Conservation (phyloP, 35 echinoderm and acorn worm genomes). For the Apostichopus japonicus region DNA sequence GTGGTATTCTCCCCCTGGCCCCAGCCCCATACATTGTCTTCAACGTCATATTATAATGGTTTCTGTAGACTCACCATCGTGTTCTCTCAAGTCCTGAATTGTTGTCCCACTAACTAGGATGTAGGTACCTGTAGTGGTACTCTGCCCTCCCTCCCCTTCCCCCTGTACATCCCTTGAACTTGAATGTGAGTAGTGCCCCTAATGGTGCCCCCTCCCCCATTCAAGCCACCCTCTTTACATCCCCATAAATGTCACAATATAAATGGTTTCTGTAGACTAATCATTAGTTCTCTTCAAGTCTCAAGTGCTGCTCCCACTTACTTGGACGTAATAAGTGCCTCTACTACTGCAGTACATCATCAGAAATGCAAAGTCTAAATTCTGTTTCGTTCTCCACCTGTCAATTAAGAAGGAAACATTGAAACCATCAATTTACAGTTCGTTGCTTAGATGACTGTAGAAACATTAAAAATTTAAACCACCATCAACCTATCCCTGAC, state of each 20-base stretch:
- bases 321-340: slow-evolving; percentile 93
- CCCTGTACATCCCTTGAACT: too few relatives aligned
- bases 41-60: too few relatives aligned
- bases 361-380: slow-evolving; percentile 97
- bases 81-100: too few relatives aligned
- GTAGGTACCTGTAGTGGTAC: too few relatives aligned
- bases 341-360: slow-evolving; percentile 92
- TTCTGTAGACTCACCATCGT: too few relatives aligned
- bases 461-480: slow-evolving; percentile 32
- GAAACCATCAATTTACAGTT: slow-evolving; percentile 23
- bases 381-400: slow-evolving; percentile 99
- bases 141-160: too few relatives aligned
- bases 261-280: neutral
- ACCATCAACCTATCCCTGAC: neutral
- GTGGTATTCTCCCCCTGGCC: too few relatives aligned
- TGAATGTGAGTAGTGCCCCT: neutral
- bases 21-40: too few relatives aligned
- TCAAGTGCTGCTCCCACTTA: slow-evolving; percentile 29
- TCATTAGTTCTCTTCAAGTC: neutral
- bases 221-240: too few relatives aligned
- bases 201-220: neutral
- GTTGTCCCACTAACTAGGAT: too few relatives aligned
- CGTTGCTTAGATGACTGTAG: neutral
- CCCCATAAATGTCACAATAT: neutral
- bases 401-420: slow-evolving; percentile 32